phyloP scores from a whole-genome alignment of 2,888 invertebrate species.

The Andrena flavipes region DNA sequence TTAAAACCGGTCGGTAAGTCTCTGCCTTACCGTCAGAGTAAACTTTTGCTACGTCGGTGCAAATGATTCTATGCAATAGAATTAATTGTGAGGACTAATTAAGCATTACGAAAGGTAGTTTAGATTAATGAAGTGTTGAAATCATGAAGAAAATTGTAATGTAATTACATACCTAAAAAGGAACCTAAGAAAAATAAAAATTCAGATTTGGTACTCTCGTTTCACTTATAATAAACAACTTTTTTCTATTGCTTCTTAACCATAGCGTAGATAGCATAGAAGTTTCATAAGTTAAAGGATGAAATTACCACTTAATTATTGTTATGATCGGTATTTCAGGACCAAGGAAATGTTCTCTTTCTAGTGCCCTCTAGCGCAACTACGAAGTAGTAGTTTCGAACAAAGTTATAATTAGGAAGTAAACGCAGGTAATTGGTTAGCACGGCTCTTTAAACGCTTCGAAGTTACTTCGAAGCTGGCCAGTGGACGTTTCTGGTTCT shows the following conservation, averaged over 20 bases:
- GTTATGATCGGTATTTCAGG: neutral
- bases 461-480: slow-evolving; percentile 10
- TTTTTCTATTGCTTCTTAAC: neutral
- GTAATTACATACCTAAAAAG: too few species aligned
- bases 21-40: neutral
- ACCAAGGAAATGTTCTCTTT: neutral
- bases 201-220: neutral
- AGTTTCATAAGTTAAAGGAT: neutral
- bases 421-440: slow-evolving; percentile 23
- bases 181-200: too few species aligned
- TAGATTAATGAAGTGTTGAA: too few species aligned
- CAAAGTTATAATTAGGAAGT: slow-evolving; percentile 23
- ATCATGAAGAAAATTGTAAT: too few species aligned
- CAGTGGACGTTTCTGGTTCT: neutral
- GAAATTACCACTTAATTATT: neutral
- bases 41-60: too few species aligned
- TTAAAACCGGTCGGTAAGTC: neutral
- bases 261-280: neutral
- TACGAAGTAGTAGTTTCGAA: neutral
- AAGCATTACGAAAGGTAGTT: too few species aligned
- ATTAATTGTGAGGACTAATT: too few species aligned
- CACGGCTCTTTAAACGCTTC: neutral
- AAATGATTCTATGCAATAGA: too few species aligned
- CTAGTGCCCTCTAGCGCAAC: slow-evolving; percentile 9
- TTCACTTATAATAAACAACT: neutral